Conservation (phyloP, 2,113 vertebrate species). For the Cynoglossus semilaevis region DNA sequence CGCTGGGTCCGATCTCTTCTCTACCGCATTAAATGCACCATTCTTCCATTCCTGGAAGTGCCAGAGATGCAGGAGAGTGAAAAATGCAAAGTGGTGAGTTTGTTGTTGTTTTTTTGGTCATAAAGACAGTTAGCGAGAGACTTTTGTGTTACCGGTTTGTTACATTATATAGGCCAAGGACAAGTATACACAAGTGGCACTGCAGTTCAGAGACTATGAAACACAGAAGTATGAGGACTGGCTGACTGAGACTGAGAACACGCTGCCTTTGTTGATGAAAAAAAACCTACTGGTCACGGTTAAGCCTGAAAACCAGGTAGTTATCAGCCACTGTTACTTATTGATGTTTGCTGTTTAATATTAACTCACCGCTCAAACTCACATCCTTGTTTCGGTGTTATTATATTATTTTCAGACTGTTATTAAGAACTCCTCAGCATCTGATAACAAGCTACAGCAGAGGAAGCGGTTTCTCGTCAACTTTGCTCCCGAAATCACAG, state of each 20-base stretch:
- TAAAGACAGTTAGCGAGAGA: too few species aligned
- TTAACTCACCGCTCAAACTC: background rate
- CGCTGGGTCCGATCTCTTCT: slow-evolving; percentile 84
- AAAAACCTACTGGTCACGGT: slow-evolving; percentile 73
- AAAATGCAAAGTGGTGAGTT: slow-evolving; percentile 73
- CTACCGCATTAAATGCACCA: slow-evolving; percentile 78
- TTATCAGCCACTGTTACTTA: background rate
- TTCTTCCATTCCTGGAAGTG: slow-evolving; percentile 81
- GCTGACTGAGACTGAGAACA: slow-evolving; percentile 64
- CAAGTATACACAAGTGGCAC: slow-evolving; percentile 79
- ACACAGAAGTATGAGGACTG: slow-evolving; percentile 77
- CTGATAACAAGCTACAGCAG: slow-evolving; percentile 34
- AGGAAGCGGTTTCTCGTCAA: slow-evolving; percentile 73
- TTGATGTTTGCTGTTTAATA: background rate
- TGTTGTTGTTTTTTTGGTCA: too few species aligned
- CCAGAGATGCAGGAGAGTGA: slow-evolving; percentile 78
- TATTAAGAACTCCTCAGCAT: slow-evolving; percentile 9
- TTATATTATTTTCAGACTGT: slow-evolving; percentile 24
- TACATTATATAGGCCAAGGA: slow-evolving; percentile 77
- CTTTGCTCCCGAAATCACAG: slow-evolving; percentile 79
- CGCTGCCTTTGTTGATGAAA: slow-evolving; percentile 79
- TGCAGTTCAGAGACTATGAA: slow-evolving; percentile 80
- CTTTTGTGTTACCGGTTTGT: background rate
- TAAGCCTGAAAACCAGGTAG: slow-evolving; percentile 52
- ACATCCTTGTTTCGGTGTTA: background rate